phyloP scores from a whole-genome alignment of 2,888 invertebrate genomes.

The Calliphora vomitoria region DNA sequence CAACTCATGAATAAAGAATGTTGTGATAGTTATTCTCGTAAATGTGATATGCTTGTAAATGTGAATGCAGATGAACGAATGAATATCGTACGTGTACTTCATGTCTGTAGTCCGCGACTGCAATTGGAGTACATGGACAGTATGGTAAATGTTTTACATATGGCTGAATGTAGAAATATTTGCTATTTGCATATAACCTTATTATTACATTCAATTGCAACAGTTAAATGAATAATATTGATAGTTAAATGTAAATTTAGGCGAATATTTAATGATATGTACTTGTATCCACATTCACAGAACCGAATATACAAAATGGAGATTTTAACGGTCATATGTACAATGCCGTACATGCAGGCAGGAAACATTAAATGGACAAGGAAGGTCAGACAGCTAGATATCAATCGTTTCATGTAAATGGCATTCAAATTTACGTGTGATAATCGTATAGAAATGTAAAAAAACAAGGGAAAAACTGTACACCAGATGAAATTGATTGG shows the following conservation, averaged over 20 bases:
- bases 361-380: conserved; percentile 5
- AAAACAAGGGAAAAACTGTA: no score
- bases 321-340: background rate
- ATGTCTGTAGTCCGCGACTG: conserved; percentile 5
- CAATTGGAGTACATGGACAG: conserved; percentile 19
- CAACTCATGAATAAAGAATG: conserved; percentile 33
- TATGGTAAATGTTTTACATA: conserved; percentile 17
- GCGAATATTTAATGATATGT: conserved; percentile 2
- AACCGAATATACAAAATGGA: background rate
- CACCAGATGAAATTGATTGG: no score
- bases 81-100: conserved; percentile 12
- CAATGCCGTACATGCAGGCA: background rate
- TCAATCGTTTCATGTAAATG: background rate
- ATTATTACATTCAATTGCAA: conserved; percentile 57
- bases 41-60: background rate
- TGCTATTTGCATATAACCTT: conserved; percentile 57
- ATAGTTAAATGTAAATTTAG: conserved; percentile 49
- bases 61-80: conserved; percentile 13
- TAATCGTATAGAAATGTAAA: background rate
- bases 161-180: background rate
- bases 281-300: background rate
- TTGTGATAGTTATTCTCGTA: conserved; percentile 19
- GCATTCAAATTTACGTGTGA: background rate
- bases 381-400: background rate
- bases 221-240: conserved; percentile 55